Conservation (phyloP, 2,888 invertebrate species). For the Pegoplata infirma region DNA sequence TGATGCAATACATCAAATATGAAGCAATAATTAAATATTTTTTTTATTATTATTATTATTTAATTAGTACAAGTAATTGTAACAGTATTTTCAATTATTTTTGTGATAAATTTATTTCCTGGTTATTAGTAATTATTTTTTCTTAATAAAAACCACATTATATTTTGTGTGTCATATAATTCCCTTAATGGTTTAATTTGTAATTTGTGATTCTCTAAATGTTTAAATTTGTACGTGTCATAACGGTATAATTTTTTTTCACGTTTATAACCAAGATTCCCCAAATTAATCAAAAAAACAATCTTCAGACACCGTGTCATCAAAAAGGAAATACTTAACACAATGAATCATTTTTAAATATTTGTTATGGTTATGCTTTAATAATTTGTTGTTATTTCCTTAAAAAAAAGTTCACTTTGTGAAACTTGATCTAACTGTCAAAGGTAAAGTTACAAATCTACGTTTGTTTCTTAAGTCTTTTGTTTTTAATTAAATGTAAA, state of each 20-base stretch:
- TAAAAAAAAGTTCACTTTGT: constrained; percentile 26
- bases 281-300: constrained; percentile 41
- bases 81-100: too few species aligned
- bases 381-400: constrained; percentile 35
- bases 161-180: neutral
- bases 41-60: too few species aligned
- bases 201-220: neutral
- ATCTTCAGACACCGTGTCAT: neutral
- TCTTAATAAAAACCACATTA: neutral
- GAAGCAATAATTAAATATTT: too few species aligned
- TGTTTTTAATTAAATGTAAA: constrained; percentile 32
- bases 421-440: constrained; percentile 37
- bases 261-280: constrained; percentile 1
- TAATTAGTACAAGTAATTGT: too few species aligned
- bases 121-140: neutral
- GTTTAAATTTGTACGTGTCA: neutral
- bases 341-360: constrained; percentile 34
- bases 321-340: constrained; percentile 19
- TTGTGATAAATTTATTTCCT: neutral
- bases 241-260: neutral
- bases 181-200: neutral
- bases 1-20: constrained; percentile 26
- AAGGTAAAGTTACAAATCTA: neutral
- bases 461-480: constrained; percentile 41
- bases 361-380: constrained; percentile 15